Percentiles rank a stretch among this genome's conserved stretches.
Evolutionary conservation across 2,113 vertebrate species (phyloP).

Genomic region (Sorex fumeus): DNA sequence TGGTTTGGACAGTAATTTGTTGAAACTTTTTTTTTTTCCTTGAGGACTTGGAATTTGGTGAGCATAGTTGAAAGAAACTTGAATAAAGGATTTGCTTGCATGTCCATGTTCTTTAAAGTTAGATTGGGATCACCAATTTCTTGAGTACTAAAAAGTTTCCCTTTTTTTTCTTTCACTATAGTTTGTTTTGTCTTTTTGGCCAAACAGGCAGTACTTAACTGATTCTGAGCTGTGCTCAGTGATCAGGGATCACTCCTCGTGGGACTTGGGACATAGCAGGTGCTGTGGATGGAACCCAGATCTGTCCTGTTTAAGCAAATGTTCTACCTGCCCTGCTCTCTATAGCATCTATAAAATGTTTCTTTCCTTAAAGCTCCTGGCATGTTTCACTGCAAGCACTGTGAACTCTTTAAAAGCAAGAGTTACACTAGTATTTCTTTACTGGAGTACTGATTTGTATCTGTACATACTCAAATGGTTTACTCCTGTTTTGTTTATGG

Average conservation of each 20-base stretch:
- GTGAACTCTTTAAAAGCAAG: conserved; percentile 17
- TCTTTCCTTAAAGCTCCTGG: conserved; percentile 37
- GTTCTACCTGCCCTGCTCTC: background rate
- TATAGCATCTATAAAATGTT: background rate
- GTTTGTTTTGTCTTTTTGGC: too few relatives aligned
- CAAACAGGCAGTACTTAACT: too few relatives aligned
- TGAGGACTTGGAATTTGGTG: conserved; percentile 21
- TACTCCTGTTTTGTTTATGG: conserved; percentile 45
- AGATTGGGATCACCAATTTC: background rate
- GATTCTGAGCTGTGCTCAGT: too few relatives aligned
- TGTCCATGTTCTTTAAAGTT: background rate
- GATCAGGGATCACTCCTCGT: too few relatives aligned
- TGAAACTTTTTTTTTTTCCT: background rate
- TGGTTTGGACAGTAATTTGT: conserved; percentile 16
- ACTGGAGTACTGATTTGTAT: conserved; percentile 30
- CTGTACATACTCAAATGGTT: conserved; percentile 45
- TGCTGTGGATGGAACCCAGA: too few relatives aligned
- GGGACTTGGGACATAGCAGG: too few relatives aligned
- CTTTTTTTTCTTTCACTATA: too few relatives aligned
- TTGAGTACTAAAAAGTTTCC: background rate
- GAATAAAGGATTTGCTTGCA: conserved; percentile 54
- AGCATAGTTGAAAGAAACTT: conserved; percentile 45
- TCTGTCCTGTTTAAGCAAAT: too few relatives aligned
- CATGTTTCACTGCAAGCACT: background rate
- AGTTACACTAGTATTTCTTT: conserved; percentile 17